A percentile compares a stretch with the other conserved stretches of the same genome.
These are phyloP conservation scores for Aphaenogaster floridana DNA, from an alignment of 1,140 invertebrate species.

Conservation along the genomic window DNA sequence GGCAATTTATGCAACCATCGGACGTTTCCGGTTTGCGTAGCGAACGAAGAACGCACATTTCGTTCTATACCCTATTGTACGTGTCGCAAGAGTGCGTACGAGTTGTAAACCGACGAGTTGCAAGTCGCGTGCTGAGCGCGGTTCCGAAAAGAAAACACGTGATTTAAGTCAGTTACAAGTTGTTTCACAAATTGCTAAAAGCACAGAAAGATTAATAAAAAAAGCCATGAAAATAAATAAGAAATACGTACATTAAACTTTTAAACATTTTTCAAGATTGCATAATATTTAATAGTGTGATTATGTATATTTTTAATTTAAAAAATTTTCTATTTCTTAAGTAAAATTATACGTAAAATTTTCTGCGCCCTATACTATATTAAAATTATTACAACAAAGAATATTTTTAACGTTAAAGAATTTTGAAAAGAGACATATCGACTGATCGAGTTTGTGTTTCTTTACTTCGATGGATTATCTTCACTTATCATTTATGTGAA, in stretches of 20 bases:
- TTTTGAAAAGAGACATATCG: neutral
- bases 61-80: slow-evolving; percentile 49
- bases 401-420: neutral
- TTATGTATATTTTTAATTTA: neutral
- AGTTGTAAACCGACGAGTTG: slow-evolving; percentile 53
- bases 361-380: neutral
- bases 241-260: neutral
- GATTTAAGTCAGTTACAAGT: slow-evolving; percentile 60
- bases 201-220: neutral
- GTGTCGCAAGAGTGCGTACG: slow-evolving; percentile 41
- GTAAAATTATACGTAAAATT: neutral
- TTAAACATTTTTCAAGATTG: neutral
- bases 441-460: neutral
- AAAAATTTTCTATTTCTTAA: neutral
- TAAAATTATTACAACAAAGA: neutral
- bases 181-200: slow-evolving; percentile 13
- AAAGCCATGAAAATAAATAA: neutral
- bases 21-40: slow-evolving; percentile 56
- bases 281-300: neutral
- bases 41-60: slow-evolving; percentile 41
- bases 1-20: slow-evolving; percentile 44
- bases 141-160: slow-evolving; percentile 72
- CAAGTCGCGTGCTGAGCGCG: slow-evolving; percentile 64
- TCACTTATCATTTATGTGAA: slow-evolving; percentile 35
- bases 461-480: slow-evolving; percentile 17